phyloP scores from a whole-genome alignment of 1,140 invertebrate genomes.

The Alviniconcha marisindica region DNA sequence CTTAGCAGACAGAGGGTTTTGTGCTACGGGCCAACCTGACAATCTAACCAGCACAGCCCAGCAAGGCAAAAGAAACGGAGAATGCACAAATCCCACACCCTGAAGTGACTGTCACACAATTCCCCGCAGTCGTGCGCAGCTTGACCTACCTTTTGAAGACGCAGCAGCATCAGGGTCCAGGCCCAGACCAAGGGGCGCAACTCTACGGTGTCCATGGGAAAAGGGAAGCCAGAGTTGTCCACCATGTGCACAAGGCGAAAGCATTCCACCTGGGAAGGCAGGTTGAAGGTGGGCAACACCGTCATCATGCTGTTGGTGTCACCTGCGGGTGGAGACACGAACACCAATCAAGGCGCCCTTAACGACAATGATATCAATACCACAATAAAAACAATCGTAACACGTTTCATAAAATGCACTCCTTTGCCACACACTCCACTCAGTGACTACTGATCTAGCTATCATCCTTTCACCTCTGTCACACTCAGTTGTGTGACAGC shows the following conservation, averaged over 20 bases:
- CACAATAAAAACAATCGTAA: background rate
- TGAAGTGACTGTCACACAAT: too few species aligned
- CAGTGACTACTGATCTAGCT: too few species aligned
- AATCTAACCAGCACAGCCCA: too few species aligned
- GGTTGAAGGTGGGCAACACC: slow-evolving; percentile 26
- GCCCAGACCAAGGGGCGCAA: slow-evolving; percentile 44
- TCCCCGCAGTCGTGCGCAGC: too few species aligned
- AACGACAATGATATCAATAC: background rate
- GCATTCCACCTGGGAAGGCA: slow-evolving; percentile 28
- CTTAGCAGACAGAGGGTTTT: too few species aligned
- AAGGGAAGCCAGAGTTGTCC: slow-evolving; percentile 43
- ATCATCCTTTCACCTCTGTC: too few species aligned
- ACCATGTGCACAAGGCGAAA: slow-evolving; percentile 46
- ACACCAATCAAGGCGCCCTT: too few species aligned
- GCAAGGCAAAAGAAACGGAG: too few species aligned
- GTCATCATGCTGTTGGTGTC: slow-evolving; percentile 54
- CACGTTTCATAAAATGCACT: background rate
- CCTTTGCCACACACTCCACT: too few species aligned
- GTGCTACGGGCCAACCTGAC: too few species aligned
- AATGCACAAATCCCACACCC: too few species aligned
- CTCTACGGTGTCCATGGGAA: background rate
- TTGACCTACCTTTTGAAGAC: slow-evolving; percentile 47
- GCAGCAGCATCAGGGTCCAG: slow-evolving; percentile 45
- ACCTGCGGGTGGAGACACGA: slow-evolving; percentile 30
- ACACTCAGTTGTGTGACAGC: too few species aligned